Base-by-base conservation (phyloP, 2,797 vertebrate species). In the Eulemur albifrons region DNA sequence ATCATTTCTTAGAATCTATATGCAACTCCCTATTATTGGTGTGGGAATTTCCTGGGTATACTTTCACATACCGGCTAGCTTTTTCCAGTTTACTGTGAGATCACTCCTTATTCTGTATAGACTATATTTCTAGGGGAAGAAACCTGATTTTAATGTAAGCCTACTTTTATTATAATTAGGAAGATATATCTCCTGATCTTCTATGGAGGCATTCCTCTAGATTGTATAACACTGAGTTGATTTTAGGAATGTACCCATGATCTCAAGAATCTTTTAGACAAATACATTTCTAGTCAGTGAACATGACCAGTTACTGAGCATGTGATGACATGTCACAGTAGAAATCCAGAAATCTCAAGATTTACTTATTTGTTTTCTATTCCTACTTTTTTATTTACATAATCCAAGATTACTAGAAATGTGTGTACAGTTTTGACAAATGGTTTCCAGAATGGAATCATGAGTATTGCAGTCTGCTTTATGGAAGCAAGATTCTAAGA, bases 341-440 rank as follows among this genome's bases (percentile, higher is more conserved):
- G 54, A 86, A 65, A 73, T 96, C 69, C n/a, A 84, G 40, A 85
- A 91, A 59, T 96, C 35, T 90, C 7, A 85, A 82, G 21, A 48
- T 57, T 70, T 84, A 18, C 7, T 40, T 20, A 21, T 43, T 80
- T 94, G 38, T 79, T 94, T 94, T 89, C 15, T 72, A 20, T 57
- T 21, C 2, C 25, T 67, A 32, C 7, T 32, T 88, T 76, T 54
- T 85, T 30, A 86, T 88, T 92, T 92, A 40, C 5, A 1, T 90
- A 70, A 45, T 70, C 10, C 23, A 76, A 50, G 48, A 48, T 83
- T 67, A 80, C 23, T 92, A 54, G 72, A 95, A 73, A 76, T 70
- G 1, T 83, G 35, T 59, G 5, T 88, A 73, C 54, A 89, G n/a
- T 76, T 80, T 50, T 77, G 76, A 82, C 9, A 90, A 21, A n/a